Evolutionary conservation across 1,140 invertebrate species (phyloP).

Genomic region (Panagrolaimus sp.): DNA sequence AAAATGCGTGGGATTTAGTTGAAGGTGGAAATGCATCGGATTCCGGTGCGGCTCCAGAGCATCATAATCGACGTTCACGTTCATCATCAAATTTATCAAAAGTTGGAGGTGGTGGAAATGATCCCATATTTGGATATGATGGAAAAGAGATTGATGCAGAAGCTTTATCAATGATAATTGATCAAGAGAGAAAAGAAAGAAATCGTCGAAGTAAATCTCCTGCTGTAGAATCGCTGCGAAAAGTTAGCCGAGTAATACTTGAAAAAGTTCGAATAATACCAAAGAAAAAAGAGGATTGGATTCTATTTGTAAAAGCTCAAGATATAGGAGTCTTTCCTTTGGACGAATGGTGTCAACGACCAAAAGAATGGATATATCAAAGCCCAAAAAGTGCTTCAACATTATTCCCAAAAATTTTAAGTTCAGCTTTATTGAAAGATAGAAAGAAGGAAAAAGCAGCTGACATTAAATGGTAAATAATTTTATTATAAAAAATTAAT

Average conservation of each 20-base stretch:
- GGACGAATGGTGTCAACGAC: slow-evolving; percentile 29
- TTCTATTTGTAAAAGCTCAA: slow-evolving; percentile 10
- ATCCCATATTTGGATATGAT: slow-evolving; percentile 16
- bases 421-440: slow-evolving; percentile 16
- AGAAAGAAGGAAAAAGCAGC: slow-evolving; percentile 5
- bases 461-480: slow-evolving; percentile 1
- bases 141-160: slow-evolving; percentile 15
- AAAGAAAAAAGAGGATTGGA: slow-evolving; percentile 29
- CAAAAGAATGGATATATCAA: slow-evolving; percentile 14
- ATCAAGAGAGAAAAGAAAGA: slow-evolving; percentile 19
- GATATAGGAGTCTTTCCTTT: slow-evolving; percentile 35
- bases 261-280: slow-evolving; percentile 34
- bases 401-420: background rate
- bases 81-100: slow-evolving; percentile 30
- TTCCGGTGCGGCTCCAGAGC: background rate
- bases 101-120: background rate
- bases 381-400: background rate
- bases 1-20: slow-evolving; percentile 48
- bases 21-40: slow-evolving; percentile 33
- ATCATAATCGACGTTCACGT: slow-evolving; percentile 22
- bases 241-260: slow-evolving; percentile 39
- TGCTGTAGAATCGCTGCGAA: slow-evolving; percentile 45
- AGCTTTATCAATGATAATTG: slow-evolving; percentile 10
- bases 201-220: slow-evolving; percentile 34
- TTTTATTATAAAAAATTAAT: background rate